These are phyloP conservation scores for Formica aserva DNA, from an alignment of 2,888 invertebrate species.

Conservation along the genomic window DNA sequence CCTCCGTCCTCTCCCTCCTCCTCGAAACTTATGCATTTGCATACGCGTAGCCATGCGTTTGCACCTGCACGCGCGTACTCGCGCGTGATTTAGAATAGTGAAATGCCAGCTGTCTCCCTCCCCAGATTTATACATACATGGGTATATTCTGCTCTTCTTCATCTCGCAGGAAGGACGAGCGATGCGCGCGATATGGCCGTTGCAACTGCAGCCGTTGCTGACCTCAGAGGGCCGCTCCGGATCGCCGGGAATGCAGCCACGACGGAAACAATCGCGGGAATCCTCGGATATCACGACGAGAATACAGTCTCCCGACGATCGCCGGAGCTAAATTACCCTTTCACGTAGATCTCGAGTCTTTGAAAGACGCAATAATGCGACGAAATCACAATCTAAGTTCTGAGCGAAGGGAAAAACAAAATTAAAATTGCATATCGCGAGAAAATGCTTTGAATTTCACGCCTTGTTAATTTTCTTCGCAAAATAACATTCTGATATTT, in stretches of 20 bases:
- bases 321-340: not conserved
- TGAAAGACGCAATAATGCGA: not conserved
- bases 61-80: slow-evolving; percentile 6
- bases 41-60: not conserved
- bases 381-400: not conserved
- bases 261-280: slow-evolving; percentile 61
- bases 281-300: slow-evolving; percentile 1
- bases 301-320: not conserved
- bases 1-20: not conserved
- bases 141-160: slow-evolving; percentile 26
- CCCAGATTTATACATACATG: slow-evolving; percentile 39
- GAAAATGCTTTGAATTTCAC: not conserved
- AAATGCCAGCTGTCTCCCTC: not conserved
- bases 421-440: not conserved
- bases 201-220: slow-evolving; percentile 55
- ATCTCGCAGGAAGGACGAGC: slow-evolving; percentile 31
- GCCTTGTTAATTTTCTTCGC: not conserved
- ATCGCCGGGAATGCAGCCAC: slow-evolving; percentile 59
- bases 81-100: slow-evolving; percentile 21
- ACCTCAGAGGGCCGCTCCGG: slow-evolving; percentile 67
- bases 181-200: slow-evolving; percentile 1
- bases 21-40: slow-evolving; percentile 11
- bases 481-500: not conserved
- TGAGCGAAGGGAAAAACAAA: not conserved
- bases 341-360: not conserved